Conservation (phyloP, 2,888 invertebrate species). For the Cephus nigrinus region DNA sequence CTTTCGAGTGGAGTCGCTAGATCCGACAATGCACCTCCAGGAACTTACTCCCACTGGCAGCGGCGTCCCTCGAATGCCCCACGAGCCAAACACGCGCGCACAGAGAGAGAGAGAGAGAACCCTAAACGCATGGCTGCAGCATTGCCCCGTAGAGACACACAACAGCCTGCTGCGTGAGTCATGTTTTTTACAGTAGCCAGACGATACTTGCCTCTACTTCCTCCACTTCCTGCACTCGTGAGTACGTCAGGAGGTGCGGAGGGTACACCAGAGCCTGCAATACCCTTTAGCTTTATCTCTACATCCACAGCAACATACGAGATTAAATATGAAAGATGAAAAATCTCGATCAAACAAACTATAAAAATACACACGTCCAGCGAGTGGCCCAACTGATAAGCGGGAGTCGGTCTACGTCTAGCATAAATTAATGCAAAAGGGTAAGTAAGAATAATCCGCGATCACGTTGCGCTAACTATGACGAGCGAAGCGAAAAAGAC, state of each 20-base stretch:
- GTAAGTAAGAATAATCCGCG: no score
- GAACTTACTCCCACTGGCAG: background rate
- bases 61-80: conserved; percentile 23
- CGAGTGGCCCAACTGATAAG: no score
- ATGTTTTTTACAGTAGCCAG: conserved; percentile 65
- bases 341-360: no score
- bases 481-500: conserved; percentile 41
- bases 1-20: background rate
- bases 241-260: conserved; percentile 23
- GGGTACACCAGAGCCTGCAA: background rate
- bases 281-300: no score
- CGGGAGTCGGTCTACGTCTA: conserved; percentile 6
- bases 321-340: no score
- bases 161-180: conserved; percentile 43
- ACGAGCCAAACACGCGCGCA: conserved; percentile 38
- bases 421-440: no score
- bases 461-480: no score
- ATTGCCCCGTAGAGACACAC: conserved; percentile 54
- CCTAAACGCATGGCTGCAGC: no score
- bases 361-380: no score
- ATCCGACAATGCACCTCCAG: conserved; percentile 6
- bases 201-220: conserved; percentile 54
- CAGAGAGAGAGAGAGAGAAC: no score
- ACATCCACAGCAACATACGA: no score
- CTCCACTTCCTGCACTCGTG: conserved; percentile 38